phyloP scores from a whole-genome alignment of 2,113 vertebrate species.

The Python bivittatus region DNA sequence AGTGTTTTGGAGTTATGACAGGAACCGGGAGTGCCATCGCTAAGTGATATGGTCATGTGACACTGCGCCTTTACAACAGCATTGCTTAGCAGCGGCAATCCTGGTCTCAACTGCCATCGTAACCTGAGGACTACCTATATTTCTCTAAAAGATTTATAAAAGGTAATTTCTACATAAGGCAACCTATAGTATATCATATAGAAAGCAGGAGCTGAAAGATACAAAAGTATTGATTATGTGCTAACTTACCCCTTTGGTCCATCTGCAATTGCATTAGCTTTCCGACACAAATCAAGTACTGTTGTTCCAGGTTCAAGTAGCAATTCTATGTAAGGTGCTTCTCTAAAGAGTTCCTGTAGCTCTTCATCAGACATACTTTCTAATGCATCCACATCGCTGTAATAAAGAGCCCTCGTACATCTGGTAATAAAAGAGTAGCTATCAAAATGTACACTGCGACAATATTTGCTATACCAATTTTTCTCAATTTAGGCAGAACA shows the following conservation, averaged over 20 bases:
- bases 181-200: not conserved
- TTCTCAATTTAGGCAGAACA: not conserved
- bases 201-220: not conserved
- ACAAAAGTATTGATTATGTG: not conserved
- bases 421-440: conserved; percentile 60
- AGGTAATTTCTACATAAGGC: not conserved
- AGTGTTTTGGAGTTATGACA: not conserved
- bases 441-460: not conserved
- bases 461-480: not conserved
- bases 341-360: conserved; percentile 88
- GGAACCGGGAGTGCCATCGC: not conserved
- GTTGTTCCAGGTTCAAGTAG: conserved; percentile 89
- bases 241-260: conserved; percentile 86
- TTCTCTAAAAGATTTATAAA: not conserved
- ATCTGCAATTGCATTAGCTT: conserved; percentile 83
- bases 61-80: not conserved
- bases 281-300: conserved; percentile 85
- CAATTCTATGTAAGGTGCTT: conserved; percentile 88
- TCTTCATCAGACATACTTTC: conserved; percentile 91
- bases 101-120: not conserved
- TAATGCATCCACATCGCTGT: conserved; percentile 82
- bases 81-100: not conserved
- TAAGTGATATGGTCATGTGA: not conserved
- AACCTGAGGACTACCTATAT: not conserved
- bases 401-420: conserved; percentile 87